A percentile compares a stretch with the other conserved stretches of the same genome.
Conservation (phyloP, 2,888 invertebrate genomes). For the Zelleria hepariella region DNA sequence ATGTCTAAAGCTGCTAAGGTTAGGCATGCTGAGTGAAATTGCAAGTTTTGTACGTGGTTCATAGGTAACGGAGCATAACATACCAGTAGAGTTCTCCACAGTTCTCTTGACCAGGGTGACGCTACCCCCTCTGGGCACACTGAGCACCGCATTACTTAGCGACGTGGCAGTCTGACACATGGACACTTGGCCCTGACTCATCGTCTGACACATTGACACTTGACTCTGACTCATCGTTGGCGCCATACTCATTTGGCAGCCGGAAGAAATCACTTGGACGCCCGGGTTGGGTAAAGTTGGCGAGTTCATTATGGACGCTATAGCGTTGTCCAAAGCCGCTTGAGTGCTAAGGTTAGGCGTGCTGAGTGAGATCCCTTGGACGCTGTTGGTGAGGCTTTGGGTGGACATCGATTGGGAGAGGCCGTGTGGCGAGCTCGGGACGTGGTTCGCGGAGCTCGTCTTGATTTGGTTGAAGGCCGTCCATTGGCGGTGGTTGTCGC, state of each 20-base stretch:
- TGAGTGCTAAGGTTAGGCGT: slow-evolving; percentile 44
- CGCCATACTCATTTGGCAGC: slow-evolving; percentile 15
- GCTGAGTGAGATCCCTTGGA: slow-evolving; percentile 54
- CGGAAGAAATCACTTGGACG: slow-evolving; percentile 56
- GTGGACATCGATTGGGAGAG: slow-evolving; percentile 25
- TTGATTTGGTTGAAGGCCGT: slow-evolving; percentile 43
- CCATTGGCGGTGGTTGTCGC: slow-evolving; percentile 57
- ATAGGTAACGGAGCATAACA: slow-evolving; percentile 11
- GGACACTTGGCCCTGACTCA: slow-evolving; percentile 15
- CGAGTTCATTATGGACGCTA: slow-evolving; percentile 59
- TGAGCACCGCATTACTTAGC: slow-evolving; percentile 36
- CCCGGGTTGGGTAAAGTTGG: slow-evolving; percentile 34
- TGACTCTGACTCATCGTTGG: background rate
- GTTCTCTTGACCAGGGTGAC: slow-evolving; percentile 59
- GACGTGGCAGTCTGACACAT: slow-evolving; percentile 31
- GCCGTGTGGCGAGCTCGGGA: slow-evolving; percentile 38
- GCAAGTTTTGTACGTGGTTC: too few species aligned
- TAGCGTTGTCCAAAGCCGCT: slow-evolving; percentile 52
- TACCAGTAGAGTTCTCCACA: slow-evolving; percentile 49
- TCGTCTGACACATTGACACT: background rate
- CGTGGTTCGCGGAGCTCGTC: slow-evolving; percentile 34
- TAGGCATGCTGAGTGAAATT: too few species aligned
- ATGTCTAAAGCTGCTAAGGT: too few species aligned
- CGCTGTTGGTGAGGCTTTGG: slow-evolving; percentile 51
- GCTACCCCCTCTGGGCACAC: slow-evolving; percentile 28